Conservation (phyloP, 1,140 invertebrate genomes). For the Penaeus chinensis region DNA sequence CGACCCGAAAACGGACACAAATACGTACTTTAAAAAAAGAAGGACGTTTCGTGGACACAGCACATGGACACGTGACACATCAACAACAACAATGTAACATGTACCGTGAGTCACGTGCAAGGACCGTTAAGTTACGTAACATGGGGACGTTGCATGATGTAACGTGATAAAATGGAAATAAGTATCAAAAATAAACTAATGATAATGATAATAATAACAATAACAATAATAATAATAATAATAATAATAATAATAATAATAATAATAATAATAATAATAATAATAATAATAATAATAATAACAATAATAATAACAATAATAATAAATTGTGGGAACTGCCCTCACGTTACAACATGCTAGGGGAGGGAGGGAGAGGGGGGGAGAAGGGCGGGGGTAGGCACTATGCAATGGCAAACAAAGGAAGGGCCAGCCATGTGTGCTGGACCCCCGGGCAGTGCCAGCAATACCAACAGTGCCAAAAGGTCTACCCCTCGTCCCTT, state of each 20-base stretch:
- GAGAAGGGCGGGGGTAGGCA: no score
- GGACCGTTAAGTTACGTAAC: background rate
- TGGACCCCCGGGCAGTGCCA: no score
- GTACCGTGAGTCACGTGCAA: background rate
- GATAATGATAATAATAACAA: conserved; percentile 7
- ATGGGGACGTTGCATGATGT: background rate
- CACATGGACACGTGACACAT: background rate
- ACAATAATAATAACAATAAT: background rate
- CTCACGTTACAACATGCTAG: no score
- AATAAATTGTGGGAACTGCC: no score
- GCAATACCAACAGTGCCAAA: no score
- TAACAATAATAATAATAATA: conserved; percentile 15
- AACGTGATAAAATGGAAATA: background rate
- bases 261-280: conserved; percentile 26
- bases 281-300: conserved; percentile 23
- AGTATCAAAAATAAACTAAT: background rate
- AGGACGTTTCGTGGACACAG: background rate
- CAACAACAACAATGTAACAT: background rate
- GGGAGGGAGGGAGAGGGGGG: no score
- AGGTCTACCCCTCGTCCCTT: no score
- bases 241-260: conserved; percentile 26
- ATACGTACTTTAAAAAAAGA: background rate
- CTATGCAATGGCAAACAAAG: no score
- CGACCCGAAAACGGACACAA: no score
- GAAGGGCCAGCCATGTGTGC: no score